A percentile compares a stretch with the other conserved stretches of the same genome.
phyloP scores from a whole-genome alignment of 35 echinoderm and acorn worm species.

The Eucidaris tribuloides region DNA sequence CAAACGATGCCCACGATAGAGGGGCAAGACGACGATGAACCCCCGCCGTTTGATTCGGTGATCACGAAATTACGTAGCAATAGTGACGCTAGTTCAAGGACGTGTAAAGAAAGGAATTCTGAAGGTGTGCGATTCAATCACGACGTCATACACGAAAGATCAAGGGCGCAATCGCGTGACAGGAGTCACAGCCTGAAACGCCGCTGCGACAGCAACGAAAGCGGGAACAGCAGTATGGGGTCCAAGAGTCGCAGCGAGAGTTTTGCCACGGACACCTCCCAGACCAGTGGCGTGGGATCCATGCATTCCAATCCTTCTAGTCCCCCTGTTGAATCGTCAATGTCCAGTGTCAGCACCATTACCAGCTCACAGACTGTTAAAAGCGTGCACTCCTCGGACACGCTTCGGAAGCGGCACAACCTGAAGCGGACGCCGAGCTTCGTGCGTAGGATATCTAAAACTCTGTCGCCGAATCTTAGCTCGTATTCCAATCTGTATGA shows the following conservation, averaged over 20 bases:
- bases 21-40: constrained; percentile 29
- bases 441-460: constrained; percentile 66
- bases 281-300: constrained; percentile 86
- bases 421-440: constrained; percentile 90
- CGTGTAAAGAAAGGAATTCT: constrained; percentile 4
- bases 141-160: constrained; percentile 28
- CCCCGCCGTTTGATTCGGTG: constrained; percentile 19
- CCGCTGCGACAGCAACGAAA: constrained; percentile 92
- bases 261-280: constrained; percentile 86
- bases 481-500: constrained; percentile 69
- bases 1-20: constrained; percentile 91
- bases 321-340: constrained; percentile 77
- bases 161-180: constrained; percentile 24
- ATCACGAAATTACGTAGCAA: constrained; percentile 84
- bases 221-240: constrained; percentile 82
- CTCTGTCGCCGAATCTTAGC: constrained; percentile 63
- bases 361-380: constrained; percentile 87
- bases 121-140: constrained; percentile 55
- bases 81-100: constrained; percentile 77
- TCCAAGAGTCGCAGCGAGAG: constrained; percentile 98
- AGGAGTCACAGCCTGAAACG: constrained; percentile 73
- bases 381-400: constrained; percentile 87
- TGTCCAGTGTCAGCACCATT: constrained; percentile 85
- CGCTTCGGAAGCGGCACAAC: constrained; percentile 76
- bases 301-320: constrained; percentile 87